Conservation (phyloP, 1,140 invertebrate species). For the Linepithema humile region DNA sequence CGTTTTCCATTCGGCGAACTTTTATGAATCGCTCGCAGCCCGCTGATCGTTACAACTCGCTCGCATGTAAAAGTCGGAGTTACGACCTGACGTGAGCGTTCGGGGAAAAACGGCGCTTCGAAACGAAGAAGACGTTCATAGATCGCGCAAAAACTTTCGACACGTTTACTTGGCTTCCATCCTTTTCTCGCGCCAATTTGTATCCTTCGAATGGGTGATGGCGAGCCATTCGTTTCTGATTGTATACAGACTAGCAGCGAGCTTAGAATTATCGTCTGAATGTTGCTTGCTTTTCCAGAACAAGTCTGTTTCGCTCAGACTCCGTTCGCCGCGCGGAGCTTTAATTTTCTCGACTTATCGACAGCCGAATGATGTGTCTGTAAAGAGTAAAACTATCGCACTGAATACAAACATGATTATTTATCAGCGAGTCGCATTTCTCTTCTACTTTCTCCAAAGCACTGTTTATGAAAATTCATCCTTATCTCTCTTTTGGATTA, state of each 20-base stretch:
- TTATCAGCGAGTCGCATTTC: too few species aligned
- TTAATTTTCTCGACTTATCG: not conserved
- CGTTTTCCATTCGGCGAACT: constrained; percentile 40
- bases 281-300: not conserved
- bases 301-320: not conserved
- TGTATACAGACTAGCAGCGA: constrained; percentile 26
- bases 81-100: constrained; percentile 7
- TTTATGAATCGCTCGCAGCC: constrained; percentile 18
- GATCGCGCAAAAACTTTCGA: constrained; percentile 46
- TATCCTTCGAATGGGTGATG: constrained; percentile 39
- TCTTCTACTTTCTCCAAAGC: too few species aligned
- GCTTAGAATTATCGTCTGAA: constrained; percentile 5
- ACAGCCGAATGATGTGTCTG: not conserved
- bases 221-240: constrained; percentile 37
- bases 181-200: constrained; percentile 24
- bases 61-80: constrained; percentile 33
- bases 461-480: too few species aligned
- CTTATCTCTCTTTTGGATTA: not conserved
- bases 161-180: constrained; percentile 19
- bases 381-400: not conserved
- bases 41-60: constrained; percentile 33
- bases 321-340: not conserved
- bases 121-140: constrained; percentile 39
- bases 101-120: not conserved
- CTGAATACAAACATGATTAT: constrained; percentile 1